Percentiles rank a stretch among this genome's conserved stretches.
Conservation (phyloP, 2,888 invertebrate genomes). For the Caenorhabditis sp. region DNA sequence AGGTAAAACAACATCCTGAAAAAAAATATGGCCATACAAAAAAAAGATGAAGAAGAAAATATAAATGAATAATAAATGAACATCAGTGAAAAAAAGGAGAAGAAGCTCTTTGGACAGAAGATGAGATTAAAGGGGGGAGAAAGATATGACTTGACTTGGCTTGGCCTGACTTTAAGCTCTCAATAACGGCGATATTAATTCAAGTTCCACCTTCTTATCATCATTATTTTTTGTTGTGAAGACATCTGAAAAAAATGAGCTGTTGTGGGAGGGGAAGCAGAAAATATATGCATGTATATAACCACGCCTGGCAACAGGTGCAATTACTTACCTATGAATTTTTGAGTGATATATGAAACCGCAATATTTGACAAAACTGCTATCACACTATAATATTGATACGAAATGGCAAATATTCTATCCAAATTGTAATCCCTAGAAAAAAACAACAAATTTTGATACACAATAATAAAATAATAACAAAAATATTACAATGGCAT, state of each 20-base stretch:
- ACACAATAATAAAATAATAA: slow-evolving; percentile 6
- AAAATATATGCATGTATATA: background rate
- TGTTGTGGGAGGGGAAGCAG: background rate
- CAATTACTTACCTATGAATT: slow-evolving; percentile 16
- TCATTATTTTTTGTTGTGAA: slow-evolving; percentile 14
- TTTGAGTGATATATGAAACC: slow-evolving; percentile 16
- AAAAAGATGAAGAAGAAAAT: slow-evolving; percentile 8
- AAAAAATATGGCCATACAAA: background rate
- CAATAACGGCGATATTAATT: slow-evolving; percentile 24
- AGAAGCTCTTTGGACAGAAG: slow-evolving; percentile 4
- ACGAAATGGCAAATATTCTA: slow-evolving; percentile 71
- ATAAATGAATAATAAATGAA: slow-evolving; percentile 2
- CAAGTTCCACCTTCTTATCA: slow-evolving; percentile 11
- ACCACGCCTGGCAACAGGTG: background rate
- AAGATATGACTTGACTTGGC: slow-evolving; percentile 12
- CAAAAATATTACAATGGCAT: slow-evolving; percentile 27
- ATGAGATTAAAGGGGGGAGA: background rate
- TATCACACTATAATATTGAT: slow-evolving; percentile 74
- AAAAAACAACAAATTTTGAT: background rate
- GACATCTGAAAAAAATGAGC: slow-evolving; percentile 26
- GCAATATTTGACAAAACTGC: slow-evolving; percentile 66
- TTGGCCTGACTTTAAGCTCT: background rate
- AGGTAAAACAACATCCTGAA: background rate
- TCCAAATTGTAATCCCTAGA: slow-evolving; percentile 31
- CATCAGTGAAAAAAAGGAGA: background rate